These are phyloP conservation scores for Leucania comma DNA, from an alignment of 2,888 invertebrate genomes.

Conservation along the genomic window DNA sequence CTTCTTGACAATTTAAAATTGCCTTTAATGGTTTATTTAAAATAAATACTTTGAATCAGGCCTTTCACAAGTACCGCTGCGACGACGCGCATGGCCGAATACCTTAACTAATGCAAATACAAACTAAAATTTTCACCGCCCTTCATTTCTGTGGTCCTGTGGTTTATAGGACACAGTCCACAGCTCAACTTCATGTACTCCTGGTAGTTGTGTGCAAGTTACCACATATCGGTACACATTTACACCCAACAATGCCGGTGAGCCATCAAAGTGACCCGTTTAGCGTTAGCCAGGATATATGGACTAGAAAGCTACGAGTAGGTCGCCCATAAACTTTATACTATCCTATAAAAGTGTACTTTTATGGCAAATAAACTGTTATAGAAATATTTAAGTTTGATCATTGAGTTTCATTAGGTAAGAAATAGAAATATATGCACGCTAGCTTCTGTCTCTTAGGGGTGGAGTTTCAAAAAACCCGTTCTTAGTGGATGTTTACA, in stretches of 20 bases:
- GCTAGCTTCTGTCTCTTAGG: too few species aligned
- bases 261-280: constrained; percentile 28
- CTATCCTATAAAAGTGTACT: neutral
- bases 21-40: too few species aligned
- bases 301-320: constrained; percentile 32
- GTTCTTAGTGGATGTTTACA: too few species aligned
- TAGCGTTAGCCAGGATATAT: constrained; percentile 20
- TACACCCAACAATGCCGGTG: constrained; percentile 32
- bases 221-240: constrained; percentile 22
- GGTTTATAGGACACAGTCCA: neutral
- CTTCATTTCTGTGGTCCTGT: neutral
- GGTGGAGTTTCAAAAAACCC: too few species aligned
- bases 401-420: neutral
- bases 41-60: too few species aligned
- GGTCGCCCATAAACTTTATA: neutral
- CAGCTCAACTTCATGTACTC: constrained; percentile 10
- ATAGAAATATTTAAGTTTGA: neutral
- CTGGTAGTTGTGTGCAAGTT: constrained; percentile 25
- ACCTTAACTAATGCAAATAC: too few species aligned
- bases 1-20: too few species aligned
- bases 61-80: too few species aligned
- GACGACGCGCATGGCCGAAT: too few species aligned
- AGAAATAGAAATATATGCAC: neutral
- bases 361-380: neutral
- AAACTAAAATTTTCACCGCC: neutral